Percentiles rank a stretch among this genome's conserved stretches.
Conservation (phyloP, 2,888 invertebrate species). For the Lasioglossum figueresi region DNA sequence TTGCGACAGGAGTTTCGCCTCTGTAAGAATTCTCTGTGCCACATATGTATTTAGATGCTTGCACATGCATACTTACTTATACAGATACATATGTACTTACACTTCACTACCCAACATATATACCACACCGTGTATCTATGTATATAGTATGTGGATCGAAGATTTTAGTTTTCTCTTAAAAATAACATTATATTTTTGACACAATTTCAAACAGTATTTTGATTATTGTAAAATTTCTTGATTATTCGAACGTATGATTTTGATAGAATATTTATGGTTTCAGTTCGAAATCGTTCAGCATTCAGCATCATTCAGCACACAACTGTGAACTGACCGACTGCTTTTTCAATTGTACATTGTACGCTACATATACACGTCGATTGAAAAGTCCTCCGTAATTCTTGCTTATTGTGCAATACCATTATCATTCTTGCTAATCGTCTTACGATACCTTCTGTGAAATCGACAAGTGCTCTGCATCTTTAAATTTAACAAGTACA, state of each 20-base stretch:
- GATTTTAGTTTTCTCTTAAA: no score
- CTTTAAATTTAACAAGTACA: neutral
- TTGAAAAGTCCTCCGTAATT: constrained; percentile 6
- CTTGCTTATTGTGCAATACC: neutral
- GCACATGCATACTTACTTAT: no score
- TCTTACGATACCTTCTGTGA: neutral
- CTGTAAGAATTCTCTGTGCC: no score
- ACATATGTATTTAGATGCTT: no score
- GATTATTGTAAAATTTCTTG: neutral
- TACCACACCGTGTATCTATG: no score
- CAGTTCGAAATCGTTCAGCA: neutral
- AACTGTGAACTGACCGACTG: constrained; percentile 22
- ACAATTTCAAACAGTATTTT: neutral
- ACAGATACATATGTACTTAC: no score
- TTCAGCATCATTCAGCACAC: neutral
- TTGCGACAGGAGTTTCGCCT: no score
- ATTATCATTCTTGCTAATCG: neutral
- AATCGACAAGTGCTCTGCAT: neutral
- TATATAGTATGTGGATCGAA: no score
- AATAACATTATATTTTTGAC: neutral
- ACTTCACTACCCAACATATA: no score
- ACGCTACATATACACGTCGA: neutral
- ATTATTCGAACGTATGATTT: neutral
- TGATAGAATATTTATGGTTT: neutral
- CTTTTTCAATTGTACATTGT: constrained; percentile 3